Evolutionary conservation across 2,113 vertebrate species (phyloP).

Genomic region (Natator depressus): DNA sequence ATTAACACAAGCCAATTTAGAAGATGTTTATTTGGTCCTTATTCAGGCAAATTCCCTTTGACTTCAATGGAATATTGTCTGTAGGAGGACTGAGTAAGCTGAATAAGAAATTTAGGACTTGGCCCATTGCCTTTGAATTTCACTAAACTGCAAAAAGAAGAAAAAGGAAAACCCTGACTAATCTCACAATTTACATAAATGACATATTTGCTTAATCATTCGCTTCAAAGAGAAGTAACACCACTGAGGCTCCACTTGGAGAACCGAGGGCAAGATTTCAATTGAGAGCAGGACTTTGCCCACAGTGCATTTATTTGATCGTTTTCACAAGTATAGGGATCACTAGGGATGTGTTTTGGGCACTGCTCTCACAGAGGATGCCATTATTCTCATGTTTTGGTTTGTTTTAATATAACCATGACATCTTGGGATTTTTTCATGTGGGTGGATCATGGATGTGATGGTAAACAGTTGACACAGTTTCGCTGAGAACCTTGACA

Average conservation of each 20-base stretch:
- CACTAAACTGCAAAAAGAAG: not conserved
- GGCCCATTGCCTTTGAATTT: not conserved
- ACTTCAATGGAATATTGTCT: not conserved
- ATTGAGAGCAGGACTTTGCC: not conserved
- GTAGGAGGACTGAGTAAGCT: not conserved
- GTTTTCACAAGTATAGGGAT: not conserved
- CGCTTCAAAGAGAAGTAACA: not conserved
- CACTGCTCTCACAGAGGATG: slow-evolving; percentile 8
- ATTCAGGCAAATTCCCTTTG: not conserved
- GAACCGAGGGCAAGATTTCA: not conserved
- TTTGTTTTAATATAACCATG: not conserved
- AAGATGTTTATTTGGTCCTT: not conserved
- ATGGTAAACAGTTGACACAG: not conserved
- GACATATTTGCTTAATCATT: not conserved
- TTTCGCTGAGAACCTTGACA: slow-evolving; percentile 18
- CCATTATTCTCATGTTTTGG: not conserved
- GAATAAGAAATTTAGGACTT: not conserved
- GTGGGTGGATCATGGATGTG: not conserved
- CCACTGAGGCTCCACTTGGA: not conserved
- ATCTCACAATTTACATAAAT: not conserved
- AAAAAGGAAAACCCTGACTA: not conserved
- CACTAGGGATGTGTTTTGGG: not conserved
- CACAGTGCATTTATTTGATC: not conserved
- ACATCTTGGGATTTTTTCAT: slow-evolving; percentile 31
- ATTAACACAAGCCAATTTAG: not conserved